Base-by-base conservation (phyloP, 1,140 invertebrate genomes). In the Halesus radiatus region DNA sequence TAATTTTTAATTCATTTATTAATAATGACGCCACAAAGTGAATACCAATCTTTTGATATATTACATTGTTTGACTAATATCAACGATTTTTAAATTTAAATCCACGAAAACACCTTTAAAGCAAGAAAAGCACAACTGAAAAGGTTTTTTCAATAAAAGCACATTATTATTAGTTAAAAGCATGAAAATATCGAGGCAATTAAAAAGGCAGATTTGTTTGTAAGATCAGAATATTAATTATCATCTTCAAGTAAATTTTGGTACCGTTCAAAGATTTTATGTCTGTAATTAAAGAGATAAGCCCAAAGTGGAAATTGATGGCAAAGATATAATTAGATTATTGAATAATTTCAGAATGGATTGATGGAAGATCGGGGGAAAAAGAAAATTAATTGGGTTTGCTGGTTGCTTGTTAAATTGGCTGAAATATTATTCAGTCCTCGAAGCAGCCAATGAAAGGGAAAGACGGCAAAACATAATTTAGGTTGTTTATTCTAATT, bases 291-390 rank as follows among this genome's bases (percentile, higher is more conserved):
- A 66, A 66, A 66, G 29, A 29, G 22, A 66, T 29, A 26, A 29
- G 26, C 22, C n/a, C 62, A 66, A 32, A 66, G 26, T 26, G 29
- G 26, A 66, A 45, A 66, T 29, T 66, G 62, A 66, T 32, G 62
- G 62, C 22, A 16, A 16, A 26, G 1, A 22, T 29, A 29, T 66
- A 66, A 66, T 66, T 66, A 45, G 37, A 45, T 66, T 66, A 66
- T 66, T 66, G 29, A 26, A 66, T 22, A 66, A 5, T 66, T 66
- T 32, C 22, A 7, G 62, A 66, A 37, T 32, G 16, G 29, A 66
- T 29, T 66, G 62, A 66, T 29, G 26, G 22, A 32, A 15, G 37
- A 45, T 56, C 22, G n/a, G 54, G n/a, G 54, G 54, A 56, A 56
- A 18, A 56, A 22, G 54, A 56, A 22, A 56, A 56, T 56, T 56